Evolutionary conservation across 2,113 vertebrate species (phyloP).

Genomic region (Gnathonemus longibarbis): DNA sequence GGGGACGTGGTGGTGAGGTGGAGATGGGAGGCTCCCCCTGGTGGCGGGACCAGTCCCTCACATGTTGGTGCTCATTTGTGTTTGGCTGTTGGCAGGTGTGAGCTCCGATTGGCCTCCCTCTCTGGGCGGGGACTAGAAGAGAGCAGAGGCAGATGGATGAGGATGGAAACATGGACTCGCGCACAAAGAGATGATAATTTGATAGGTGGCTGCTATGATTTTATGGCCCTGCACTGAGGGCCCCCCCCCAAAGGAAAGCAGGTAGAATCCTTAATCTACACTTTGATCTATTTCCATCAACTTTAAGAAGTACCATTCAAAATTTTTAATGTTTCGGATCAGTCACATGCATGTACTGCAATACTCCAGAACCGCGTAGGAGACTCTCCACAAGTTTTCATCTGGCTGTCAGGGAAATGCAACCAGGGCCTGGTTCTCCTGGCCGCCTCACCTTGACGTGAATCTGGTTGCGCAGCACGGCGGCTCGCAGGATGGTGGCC

Average conservation of each 20-base stretch:
- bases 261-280: neutral
- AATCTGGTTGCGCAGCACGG: constrained; percentile 93
- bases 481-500: constrained; percentile 92
- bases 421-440: neutral
- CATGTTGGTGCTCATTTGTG: constrained; percentile 98
- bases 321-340: neutral
- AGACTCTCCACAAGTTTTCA: neutral
- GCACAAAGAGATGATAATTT: neutral
- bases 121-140: constrained; percentile 81
- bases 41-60: constrained; percentile 49
- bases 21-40: neutral
- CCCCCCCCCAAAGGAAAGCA: neutral
- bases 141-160: constrained; percentile 4
- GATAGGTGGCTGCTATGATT: neutral
- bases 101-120: constrained; percentile 96
- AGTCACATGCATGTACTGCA: neutral
- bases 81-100: constrained; percentile 95
- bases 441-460: constrained; percentile 79
- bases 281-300: neutral
- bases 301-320: neutral
- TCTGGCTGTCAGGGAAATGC: neutral
- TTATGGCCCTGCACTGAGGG: neutral
- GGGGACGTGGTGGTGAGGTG: neutral
- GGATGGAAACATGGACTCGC: neutral
- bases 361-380: neutral